phyloP scores from a whole-genome alignment of 2,797 vertebrate species.

The Anguilla marmorata region DNA sequence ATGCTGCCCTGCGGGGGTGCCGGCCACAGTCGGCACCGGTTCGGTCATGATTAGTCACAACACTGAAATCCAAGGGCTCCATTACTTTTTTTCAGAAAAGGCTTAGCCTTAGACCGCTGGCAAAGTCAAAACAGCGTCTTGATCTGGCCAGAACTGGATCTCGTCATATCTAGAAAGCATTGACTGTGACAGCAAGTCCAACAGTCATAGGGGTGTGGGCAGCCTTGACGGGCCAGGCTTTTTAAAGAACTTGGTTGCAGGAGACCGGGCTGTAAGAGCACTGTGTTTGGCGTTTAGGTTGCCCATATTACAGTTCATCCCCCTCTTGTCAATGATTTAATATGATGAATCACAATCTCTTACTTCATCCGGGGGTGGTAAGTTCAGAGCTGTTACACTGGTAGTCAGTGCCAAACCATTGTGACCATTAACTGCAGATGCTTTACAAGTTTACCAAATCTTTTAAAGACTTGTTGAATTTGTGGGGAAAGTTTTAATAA shows the following conservation, averaged over 20 bases:
- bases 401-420: neutral
- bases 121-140: neutral
- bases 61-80: neutral
- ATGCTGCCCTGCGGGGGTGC: neutral
- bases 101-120: neutral
- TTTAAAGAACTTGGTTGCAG: neutral
- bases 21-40: neutral
- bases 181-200: neutral
- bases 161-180: neutral
- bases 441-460: neutral
- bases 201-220: neutral
- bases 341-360: constrained; percentile 1
- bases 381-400: too few species aligned
- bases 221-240: neutral
- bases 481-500: neutral
- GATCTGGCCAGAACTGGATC: neutral
- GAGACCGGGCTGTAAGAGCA: neutral
- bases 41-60: neutral
- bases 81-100: neutral
- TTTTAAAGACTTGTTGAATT: neutral
- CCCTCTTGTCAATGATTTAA: neutral
- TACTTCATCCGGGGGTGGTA: neutral
- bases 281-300: neutral
- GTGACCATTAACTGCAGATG: neutral
- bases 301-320: too few species aligned